Percentiles rank a stretch among this genome's conserved stretches.
phyloP scores from a whole-genome alignment of 2,888 invertebrate genomes.

The Dilophus febrilis region DNA sequence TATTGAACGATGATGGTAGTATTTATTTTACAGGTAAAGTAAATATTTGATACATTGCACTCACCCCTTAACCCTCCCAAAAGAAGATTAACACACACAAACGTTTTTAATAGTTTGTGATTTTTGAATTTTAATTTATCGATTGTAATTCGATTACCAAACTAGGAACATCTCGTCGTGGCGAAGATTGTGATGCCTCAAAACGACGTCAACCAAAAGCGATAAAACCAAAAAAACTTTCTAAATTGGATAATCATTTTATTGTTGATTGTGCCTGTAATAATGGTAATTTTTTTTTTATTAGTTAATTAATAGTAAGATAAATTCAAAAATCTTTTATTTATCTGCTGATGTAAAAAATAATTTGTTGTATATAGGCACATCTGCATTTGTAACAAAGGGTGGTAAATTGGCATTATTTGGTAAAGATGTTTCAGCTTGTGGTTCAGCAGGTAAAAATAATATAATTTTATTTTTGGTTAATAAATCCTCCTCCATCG shows the following conservation, averaged over 20 bases:
- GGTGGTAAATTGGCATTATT: constrained; percentile 85
- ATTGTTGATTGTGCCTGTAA: constrained; percentile 79
- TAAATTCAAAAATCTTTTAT: too few species aligned
- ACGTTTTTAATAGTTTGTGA: background rate
- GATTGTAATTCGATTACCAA: too few species aligned
- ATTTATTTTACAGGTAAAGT: constrained; percentile 54
- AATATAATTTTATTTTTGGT: constrained; percentile 13
- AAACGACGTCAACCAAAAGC: constrained; percentile 77
- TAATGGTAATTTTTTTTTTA: constrained; percentile 49
- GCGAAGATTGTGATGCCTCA: constrained; percentile 82
- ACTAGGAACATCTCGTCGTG: constrained; percentile 75
- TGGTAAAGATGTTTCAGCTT: constrained; percentile 82
- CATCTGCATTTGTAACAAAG: constrained; percentile 79
- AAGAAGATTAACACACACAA: too few species aligned
- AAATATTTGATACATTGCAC: background rate
- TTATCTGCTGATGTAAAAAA: too few species aligned
- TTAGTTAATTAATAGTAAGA: too few species aligned
- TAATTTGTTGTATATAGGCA: constrained; percentile 18
- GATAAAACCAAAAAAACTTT: constrained; percentile 81
- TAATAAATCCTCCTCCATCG: too few species aligned
- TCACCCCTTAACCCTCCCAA: background rate
- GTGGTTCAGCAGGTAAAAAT: constrained; percentile 41
- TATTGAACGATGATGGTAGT: constrained; percentile 84
- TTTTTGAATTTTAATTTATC: background rate
- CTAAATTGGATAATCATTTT: constrained; percentile 71